Evolutionary conservation across 2,888 invertebrate species (phyloP).

Genomic region (Malthinus seriepunctatus): DNA sequence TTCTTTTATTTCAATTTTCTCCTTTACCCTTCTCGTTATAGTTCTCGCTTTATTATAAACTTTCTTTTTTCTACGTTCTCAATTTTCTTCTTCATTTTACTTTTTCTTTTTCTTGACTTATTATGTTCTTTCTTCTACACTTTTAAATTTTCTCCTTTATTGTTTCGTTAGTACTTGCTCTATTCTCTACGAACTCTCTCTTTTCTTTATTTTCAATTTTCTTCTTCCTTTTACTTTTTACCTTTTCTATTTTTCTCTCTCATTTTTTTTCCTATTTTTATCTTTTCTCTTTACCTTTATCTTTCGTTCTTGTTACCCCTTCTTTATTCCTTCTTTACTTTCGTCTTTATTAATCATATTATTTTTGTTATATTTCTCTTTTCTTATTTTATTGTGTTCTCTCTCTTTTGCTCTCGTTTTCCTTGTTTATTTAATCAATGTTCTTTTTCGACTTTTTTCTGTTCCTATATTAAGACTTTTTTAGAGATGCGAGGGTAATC

Average conservation of each 20-base stretch:
- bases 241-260: conserved; percentile 1
- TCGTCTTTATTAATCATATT: neutral
- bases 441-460: neutral
- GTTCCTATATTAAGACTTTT: neutral
- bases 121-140: no score
- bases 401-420: neutral
- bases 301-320: neutral
- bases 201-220: neutral
- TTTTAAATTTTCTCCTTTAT: no score
- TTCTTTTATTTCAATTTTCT: no score
- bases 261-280: neutral
- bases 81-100: no score
- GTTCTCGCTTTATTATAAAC: no score
- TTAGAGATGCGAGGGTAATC: no score
- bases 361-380: neutral
- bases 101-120: no score
- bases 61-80: no score
- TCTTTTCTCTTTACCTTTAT: neutral
- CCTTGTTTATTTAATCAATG: neutral
- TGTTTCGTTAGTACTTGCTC: no score
- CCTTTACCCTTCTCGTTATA: no score
- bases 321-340: neutral
- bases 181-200: no score
- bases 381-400: neutral
- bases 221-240: no score